Base-by-base conservation (phyloP, 2,113 vertebrate genomes). In the Cathartes aura region DNA sequence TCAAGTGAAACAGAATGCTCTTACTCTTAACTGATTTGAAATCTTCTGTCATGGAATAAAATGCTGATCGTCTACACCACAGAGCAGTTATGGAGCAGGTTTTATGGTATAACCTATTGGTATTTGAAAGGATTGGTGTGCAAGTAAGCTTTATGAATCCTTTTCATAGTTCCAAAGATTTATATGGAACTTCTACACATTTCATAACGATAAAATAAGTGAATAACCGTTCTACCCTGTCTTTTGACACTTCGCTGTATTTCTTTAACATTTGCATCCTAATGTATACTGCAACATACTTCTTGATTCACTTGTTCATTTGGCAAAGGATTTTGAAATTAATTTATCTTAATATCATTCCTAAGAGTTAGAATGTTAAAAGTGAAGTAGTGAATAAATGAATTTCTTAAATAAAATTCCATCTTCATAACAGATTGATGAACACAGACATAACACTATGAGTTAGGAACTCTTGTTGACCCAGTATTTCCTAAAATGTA, bases 181-280 rank as follows among this genome's bases (percentile, higher is more conserved):
- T 45, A 8, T 38, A 2, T 52, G 43, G 47, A 83, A 50, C 5
- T 64, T 53, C 8, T 40, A 0, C 6, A 2, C 4, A 1, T 82
- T 74, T 87, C 17, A 6, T 79, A 42, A 15, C 0, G 8, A 48
- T 34, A 16, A 50, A 82, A 93, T 17, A 43, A 68, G 7, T 7
- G 15, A 72, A 14, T 26, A 70, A 56, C 15, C 23, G 21, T 42
- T 48, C 64, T n/a, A 32, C 26, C 16, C 11, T 21, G 7, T 21
- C 1, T 21, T 45, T 29, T 34, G 21, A 24, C 8, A 3, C 21
- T 64, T 64, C 6, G 23, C 78, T 58, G 2, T 70, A 11, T 80
- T 68, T 56, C 30, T 48, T 47, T 40, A 73, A 40, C 9, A 4
- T 73, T 60, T 78, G 12, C 18, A 58, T 81, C n/a, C n/a, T 63